A percentile compares a stretch with the other conserved stretches of the same genome.
Conservation (phyloP, 2,888 invertebrate species). For the Drosophila mayaguana region DNA sequence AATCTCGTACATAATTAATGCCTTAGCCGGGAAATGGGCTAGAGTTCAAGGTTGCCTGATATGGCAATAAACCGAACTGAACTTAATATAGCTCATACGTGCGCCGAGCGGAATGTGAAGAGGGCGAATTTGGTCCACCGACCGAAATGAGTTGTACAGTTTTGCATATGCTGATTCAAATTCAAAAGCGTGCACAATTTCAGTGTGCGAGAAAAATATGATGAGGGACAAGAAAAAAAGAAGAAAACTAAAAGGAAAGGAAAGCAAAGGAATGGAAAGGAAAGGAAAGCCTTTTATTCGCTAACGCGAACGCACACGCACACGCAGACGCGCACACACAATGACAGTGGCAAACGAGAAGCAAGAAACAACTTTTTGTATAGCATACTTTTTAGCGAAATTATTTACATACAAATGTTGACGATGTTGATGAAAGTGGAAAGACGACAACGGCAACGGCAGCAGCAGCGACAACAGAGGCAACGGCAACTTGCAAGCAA, state of each 20-base stretch:
- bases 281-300: conserved; percentile 33
- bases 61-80: conserved; percentile 28
- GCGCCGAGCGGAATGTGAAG: conserved; percentile 5
- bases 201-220: conserved; percentile 45
- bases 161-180: conserved; percentile 47
- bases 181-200: conserved; percentile 36
- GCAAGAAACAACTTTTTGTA: conserved; percentile 57
- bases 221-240: conserved; percentile 13
- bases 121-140: conserved; percentile 18
- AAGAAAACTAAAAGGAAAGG: neutral
- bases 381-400: conserved; percentile 66
- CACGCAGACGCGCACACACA: conserved; percentile 19
- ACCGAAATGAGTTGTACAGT: conserved; percentile 39
- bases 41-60: conserved; percentile 54
- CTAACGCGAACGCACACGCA: conserved; percentile 14
- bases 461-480: conserved; percentile 12
- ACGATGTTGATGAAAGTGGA: conserved; percentile 66
- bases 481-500: conserved; percentile 21
- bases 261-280: too few relatives aligned
- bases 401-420: conserved; percentile 69
- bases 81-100: conserved; percentile 12
- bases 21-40: conserved; percentile 22
- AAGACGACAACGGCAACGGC: conserved; percentile 37
- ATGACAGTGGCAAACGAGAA: conserved; percentile 40
- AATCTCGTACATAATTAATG: conserved; percentile 72